Percentiles rank a stretch among this genome's conserved stretches.
These are phyloP conservation scores for Augiades crinisus DNA, from an alignment of 2,888 invertebrate genomes.

Conservation along the genomic window DNA sequence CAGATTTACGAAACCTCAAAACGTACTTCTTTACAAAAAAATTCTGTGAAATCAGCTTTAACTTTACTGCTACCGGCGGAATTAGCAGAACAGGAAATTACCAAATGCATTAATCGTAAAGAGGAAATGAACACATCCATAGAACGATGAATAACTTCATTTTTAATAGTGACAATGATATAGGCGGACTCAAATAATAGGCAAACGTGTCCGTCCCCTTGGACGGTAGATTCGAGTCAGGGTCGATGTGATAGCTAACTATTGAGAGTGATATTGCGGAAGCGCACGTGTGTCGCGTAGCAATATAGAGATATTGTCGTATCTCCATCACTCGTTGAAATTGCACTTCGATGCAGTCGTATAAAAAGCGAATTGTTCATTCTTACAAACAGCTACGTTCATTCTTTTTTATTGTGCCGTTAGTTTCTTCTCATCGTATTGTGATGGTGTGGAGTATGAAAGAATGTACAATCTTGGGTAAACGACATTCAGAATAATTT, in stretches of 20 bases:
- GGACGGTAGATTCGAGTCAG: neutral
- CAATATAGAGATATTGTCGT: neutral
- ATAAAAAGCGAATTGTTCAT: neutral
- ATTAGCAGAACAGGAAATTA: neutral
- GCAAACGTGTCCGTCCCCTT: conserved; percentile 1
- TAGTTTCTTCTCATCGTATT: too few relatives aligned
- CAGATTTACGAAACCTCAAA: too few relatives aligned
- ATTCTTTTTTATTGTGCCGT: neutral
- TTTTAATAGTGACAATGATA: neutral
- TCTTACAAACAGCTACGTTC: neutral
- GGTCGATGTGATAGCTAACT: neutral
- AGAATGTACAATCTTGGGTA: too few relatives aligned
- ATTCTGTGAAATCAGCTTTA: neutral
- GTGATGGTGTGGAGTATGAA: too few relatives aligned
- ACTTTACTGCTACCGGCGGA: neutral
- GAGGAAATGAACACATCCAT: neutral
- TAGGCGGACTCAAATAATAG: conserved; percentile 7
- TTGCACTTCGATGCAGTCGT: neutral
- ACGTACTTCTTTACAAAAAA: too few relatives aligned
- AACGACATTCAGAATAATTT: too few relatives aligned
- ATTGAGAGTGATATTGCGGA: neutral
- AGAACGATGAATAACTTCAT: neutral
- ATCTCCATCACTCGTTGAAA: neutral
- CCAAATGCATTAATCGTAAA: neutral
- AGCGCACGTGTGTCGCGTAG: neutral